phyloP scores from a whole-genome alignment of 2,888 invertebrate genomes.

The Drosophila anceps region DNA sequence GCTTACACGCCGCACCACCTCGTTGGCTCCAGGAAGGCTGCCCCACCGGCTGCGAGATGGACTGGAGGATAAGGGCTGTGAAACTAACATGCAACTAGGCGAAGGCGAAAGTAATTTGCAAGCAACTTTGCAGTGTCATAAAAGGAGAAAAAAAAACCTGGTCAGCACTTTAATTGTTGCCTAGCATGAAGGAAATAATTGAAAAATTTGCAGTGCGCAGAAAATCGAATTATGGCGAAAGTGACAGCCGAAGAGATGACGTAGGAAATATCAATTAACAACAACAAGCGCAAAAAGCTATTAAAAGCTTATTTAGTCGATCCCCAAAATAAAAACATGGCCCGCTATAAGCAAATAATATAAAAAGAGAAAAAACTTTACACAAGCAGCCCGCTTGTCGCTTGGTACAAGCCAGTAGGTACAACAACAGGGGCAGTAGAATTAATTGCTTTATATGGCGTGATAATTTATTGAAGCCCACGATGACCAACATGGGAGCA shows the following conservation, averaged over 20 bases:
- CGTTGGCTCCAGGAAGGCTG: background rate
- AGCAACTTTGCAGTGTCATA: constrained; percentile 58
- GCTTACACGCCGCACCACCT: constrained; percentile 57
- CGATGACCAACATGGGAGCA: constrained; percentile 81
- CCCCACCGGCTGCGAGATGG: background rate
- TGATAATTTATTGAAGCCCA: constrained; percentile 83
- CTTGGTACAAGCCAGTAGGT: constrained; percentile 17
- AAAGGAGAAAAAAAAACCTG: constrained; percentile 11
- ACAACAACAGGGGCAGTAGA: constrained; percentile 67
- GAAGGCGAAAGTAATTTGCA: constrained; percentile 79
- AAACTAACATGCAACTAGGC: constrained; percentile 36
- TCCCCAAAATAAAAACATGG: constrained; percentile 47
- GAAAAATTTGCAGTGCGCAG: constrained; percentile 70
- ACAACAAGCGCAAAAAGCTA: constrained; percentile 65
- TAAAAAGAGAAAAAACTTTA: constrained; percentile 32
- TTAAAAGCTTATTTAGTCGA: constrained; percentile 78
- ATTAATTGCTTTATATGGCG: constrained; percentile 84
- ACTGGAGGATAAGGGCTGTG: background rate
- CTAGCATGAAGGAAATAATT: constrained; percentile 67
- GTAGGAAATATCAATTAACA: constrained; percentile 74
- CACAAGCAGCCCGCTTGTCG: constrained; percentile 52
- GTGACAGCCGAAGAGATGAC: constrained; percentile 50
- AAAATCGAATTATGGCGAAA: constrained; percentile 75
- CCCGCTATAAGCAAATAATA: constrained; percentile 58
- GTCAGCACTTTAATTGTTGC: constrained; percentile 42